Percentiles rank a stretch among this genome's conserved stretches.
phyloP scores from a whole-genome alignment of 2,113 vertebrate species.

The Hemibates koningsi region DNA sequence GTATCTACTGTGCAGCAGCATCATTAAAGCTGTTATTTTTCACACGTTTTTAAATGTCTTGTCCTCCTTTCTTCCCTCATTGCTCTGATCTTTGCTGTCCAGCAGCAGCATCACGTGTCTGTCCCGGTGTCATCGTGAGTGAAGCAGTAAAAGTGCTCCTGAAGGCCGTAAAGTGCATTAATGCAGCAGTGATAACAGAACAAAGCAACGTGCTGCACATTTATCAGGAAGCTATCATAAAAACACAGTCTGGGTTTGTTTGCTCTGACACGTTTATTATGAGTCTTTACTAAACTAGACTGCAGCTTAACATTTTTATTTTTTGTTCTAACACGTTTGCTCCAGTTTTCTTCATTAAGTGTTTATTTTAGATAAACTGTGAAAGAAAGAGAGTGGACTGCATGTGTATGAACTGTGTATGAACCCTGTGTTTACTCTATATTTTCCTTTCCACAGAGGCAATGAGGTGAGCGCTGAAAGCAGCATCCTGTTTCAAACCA shows the following conservation, averaged over 20 bases:
- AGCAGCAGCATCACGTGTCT: neutral
- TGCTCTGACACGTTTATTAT: neutral
- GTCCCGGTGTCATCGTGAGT: neutral
- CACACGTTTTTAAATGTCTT: neutral
- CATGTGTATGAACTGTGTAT: fast-evolving
- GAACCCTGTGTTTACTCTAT: fast-evolving
- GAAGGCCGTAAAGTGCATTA: neutral
- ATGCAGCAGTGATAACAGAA: neutral
- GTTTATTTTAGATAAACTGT: neutral
- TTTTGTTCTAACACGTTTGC: neutral
- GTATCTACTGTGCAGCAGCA: neutral
- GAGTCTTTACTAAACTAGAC: neutral
- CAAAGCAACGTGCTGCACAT: neutral
- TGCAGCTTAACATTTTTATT: neutral
- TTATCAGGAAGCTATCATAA: neutral
- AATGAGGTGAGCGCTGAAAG: conserved; percentile 14
- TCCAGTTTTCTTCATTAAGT: neutral
- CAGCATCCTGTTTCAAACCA: conserved; percentile 24
- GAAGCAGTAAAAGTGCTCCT: neutral
- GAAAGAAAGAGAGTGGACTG: fast-evolving
- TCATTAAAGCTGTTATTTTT: neutral
- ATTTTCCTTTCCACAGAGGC: neutral
- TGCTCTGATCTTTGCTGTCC: neutral
- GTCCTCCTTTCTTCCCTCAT: neutral
- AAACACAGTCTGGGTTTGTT: neutral